Conservation (phyloP, 2,113 vertebrate species). For the Prolemur simus region DNA sequence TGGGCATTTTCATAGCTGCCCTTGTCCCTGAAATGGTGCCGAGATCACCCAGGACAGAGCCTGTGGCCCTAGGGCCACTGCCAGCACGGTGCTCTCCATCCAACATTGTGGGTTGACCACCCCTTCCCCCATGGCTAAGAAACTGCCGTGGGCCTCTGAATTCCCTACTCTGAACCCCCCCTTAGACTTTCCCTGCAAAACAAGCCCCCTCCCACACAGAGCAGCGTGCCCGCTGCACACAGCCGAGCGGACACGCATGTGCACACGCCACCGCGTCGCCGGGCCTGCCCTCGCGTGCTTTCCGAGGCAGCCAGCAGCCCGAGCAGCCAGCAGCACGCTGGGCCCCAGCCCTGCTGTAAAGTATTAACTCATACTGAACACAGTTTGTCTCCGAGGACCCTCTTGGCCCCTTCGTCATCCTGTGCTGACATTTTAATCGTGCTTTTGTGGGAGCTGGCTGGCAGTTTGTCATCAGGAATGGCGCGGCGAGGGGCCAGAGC, state of each 20-base stretch:
- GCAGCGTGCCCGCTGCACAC: not conserved
- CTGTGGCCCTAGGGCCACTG: not conserved
- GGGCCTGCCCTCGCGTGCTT: conserved; percentile 58
- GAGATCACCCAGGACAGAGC: conserved; percentile 62
- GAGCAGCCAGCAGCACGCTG: conserved; percentile 75
- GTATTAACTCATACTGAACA: conserved; percentile 91
- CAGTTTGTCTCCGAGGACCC: conserved; percentile 90
- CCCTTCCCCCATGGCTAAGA: not conserved
- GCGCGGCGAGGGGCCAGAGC: conserved; percentile 90
- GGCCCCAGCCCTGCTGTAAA: conserved; percentile 85
- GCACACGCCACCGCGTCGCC: not conserved
- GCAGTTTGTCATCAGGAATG: conserved; percentile 93
- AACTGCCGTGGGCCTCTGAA: accelerated
- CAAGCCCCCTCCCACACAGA: not conserved
- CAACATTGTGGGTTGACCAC: not conserved
- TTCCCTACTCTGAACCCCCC: not conserved
- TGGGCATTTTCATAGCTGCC: not conserved
- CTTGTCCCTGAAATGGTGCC: not conserved
- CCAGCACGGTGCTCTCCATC: accelerated
- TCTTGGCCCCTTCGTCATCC: conserved; percentile 90
- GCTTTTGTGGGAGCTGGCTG: conserved; percentile 91
- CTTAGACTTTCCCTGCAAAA: not conserved
- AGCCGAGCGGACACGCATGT: not conserved
- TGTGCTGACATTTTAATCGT: conserved; percentile 91
- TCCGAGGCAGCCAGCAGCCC: conserved; percentile 47